Base-by-base conservation (phyloP, 2,113 vertebrate genomes). In the Calyptommatus sinebrachiatus region DNA sequence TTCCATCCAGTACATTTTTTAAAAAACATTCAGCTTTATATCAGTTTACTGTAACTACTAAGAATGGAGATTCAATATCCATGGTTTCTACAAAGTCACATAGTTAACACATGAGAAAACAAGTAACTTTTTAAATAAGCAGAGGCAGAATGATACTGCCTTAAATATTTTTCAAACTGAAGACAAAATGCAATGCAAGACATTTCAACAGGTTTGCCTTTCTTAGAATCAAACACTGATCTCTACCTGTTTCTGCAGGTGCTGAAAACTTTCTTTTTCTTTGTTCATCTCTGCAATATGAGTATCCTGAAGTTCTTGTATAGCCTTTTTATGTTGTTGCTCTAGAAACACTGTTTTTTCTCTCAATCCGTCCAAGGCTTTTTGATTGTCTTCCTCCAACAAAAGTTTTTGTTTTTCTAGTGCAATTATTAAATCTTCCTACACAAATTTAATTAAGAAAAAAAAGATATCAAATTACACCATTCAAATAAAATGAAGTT, bases 331-430 rank as follows among this genome's bases (percentile, higher is more conserved):
- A 73, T 96, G 95, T 70, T 96, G 94, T 24, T 92, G 88, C 78
- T 97, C 96, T 62, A 96, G 86, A 12, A 86, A 85, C 57, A 96
- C 63, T 29, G 95, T 94, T 88, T 97, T 92, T 9, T 93, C 90
- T 35, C 86, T 92, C 6, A 96, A 90, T 1, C 83, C 67, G 86
- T 95, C 94, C 76, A 97, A 79, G 5, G 95, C 92, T 50, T 85
- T 79, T 67, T 60, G 77, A 79, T 95, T 94, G 65, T 94, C 94
- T n/a, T 89, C 88, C 81, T 97, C 96, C 65, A 96, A 90, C 65
- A 91, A 77, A 24, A 78, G 81, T 80, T 92, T 94, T 63, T 96
- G 96, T 77, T 86, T 90, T 53, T 65, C 63, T 45, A 95, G 84
- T 5, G 91, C 83, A 10, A 18, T 29, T 31, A 81, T 79, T 71